Evolutionary conservation across 23 tunicate genomes (phyloP), one percentile per base, ranked within the genome.

Genomic region (Styela plicata): DNA sequence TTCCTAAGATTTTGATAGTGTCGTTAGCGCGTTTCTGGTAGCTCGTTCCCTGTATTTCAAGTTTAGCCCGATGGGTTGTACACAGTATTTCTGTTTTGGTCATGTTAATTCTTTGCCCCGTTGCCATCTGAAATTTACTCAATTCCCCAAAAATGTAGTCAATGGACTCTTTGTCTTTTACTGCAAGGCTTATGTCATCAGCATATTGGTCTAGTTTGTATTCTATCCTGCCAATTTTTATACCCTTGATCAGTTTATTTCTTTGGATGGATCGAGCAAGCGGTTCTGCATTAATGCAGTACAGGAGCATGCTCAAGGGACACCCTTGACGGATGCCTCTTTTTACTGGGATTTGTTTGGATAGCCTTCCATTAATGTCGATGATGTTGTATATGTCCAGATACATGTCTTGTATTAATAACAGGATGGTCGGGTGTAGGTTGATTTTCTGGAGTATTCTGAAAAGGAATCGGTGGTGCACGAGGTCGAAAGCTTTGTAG

Each of bases 291-390:
- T 27, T 68, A 32, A 73, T n/a, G 18, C 33, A n/a, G 30, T 69
- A 83, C 1, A 83, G 70, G 7, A 61, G 25, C 86, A 83, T 83
- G 35, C 80, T 73, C 22, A 83, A 2, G 31, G 80, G 80, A 21
- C 86, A 83, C 35, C 86, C 86, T 31, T 83, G 86, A 21, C 86
- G 36, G 3, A 83, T 52, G 30, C 86, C 86, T 73, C 86, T 18
- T 17, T 63, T 33, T 63, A 63, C 3, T 63, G 1, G 1, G 63
- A 63, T 79, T 17, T 33, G 33, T 63, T 31, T 2, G n/a, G 83
- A 31, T 7, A 27, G 23, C 1, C 30, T 20, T 21, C 71, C 83
- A 31, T 79, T 79, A 17, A 79, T 29, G 1, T 63, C 66, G 3
- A 79, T 79, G 2, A n/a, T 64, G 36, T 71, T 79, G 3, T 31